Percentiles rank a stretch among this genome's conserved stretches.
These are phyloP conservation scores for Mallotus villosus DNA, from an alignment of 2,797 vertebrate species.

Conservation along the genomic window DNA sequence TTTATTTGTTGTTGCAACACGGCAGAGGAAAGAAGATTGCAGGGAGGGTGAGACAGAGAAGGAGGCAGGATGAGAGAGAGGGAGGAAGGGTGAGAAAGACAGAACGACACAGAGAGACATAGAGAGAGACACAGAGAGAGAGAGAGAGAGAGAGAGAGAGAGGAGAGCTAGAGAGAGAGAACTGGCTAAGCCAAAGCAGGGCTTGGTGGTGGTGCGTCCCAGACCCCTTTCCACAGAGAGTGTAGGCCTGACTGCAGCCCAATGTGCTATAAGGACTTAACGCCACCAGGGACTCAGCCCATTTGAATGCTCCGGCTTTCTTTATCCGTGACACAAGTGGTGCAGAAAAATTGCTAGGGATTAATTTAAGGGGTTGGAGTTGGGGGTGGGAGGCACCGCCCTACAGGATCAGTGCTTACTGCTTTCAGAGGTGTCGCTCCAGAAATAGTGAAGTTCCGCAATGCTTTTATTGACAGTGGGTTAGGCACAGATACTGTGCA, in stretches of 20 bases:
- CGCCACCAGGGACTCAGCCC: slow-evolving; percentile 67
- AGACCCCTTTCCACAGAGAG: slow-evolving; percentile 49
- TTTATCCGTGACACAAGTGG: slow-evolving; percentile 76
- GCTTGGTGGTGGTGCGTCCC: slow-evolving; percentile 44
- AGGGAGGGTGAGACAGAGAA: slow-evolving; percentile 5
- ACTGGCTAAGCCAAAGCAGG: slow-evolving; percentile 46
- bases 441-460: slow-evolving; percentile 54
- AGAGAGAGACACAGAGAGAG: slow-evolving; percentile 12
- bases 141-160: slow-evolving; percentile 31
- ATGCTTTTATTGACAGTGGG: slow-evolving; percentile 67
- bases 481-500: slow-evolving; percentile 29
- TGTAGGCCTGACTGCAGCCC: slow-evolving; percentile 67
- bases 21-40: too few species aligned
- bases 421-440: slow-evolving; percentile 60
- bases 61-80: neutral
- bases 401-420: slow-evolving; percentile 68
- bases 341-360: slow-evolving; percentile 77
- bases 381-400: slow-evolving; percentile 51
- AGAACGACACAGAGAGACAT: slow-evolving; percentile 22
- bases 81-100: neutral
- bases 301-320: slow-evolving; percentile 71
- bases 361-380: slow-evolving; percentile 67
- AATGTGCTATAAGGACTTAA: slow-evolving; percentile 73
- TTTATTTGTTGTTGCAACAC: slow-evolving; percentile 38
- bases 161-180: slow-evolving; percentile 26